These are phyloP conservation scores for Poeciliopsis prolifica DNA, from an alignment of 2,113 vertebrate species.

Conservation along the genomic window DNA sequence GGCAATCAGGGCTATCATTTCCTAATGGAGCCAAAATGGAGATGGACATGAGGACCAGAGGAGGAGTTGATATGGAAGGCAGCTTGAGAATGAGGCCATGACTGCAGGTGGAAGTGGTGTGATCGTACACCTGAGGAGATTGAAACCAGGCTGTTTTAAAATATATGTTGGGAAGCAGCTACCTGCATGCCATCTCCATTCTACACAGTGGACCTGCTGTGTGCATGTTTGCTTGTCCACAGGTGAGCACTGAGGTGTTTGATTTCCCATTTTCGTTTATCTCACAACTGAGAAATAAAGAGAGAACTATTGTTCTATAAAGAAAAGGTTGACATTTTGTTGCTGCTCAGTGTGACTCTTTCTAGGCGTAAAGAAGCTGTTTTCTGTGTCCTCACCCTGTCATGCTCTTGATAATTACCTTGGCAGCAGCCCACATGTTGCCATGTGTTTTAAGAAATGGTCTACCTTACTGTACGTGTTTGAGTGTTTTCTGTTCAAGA, in stretches of 20 bases:
- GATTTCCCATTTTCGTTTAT: neutral
- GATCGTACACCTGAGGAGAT: slow-evolving; percentile 44
- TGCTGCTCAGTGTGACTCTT: slow-evolving; percentile 8
- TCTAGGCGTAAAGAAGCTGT: neutral
- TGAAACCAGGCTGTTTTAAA: slow-evolving; percentile 53
- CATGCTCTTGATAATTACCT: slow-evolving; percentile 23
- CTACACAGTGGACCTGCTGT: slow-evolving; percentile 2
- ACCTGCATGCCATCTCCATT: slow-evolving; percentile 9
- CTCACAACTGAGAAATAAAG: neutral
- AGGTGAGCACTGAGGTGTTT: slow-evolving; percentile 1
- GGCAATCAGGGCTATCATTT: slow-evolving; percentile 62
- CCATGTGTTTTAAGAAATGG: neutral
- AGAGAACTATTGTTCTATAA: no score
- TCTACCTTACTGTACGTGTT: neutral
- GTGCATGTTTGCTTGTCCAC: slow-evolving; percentile 1
- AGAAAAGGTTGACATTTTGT: neutral
- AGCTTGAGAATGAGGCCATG: slow-evolving; percentile 50
- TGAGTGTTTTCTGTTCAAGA: slow-evolving; percentile 15
- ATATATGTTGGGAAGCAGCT: slow-evolving; percentile 33
- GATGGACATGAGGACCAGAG: slow-evolving; percentile 52
- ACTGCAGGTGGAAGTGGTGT: slow-evolving; percentile 60
- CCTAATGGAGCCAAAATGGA: slow-evolving; percentile 61
- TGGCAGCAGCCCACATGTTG: slow-evolving; percentile 9
- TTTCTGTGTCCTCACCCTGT: neutral
- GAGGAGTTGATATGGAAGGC: slow-evolving; percentile 56